A percentile compares a stretch with the other conserved stretches of the same genome.
Conservation (phyloP, 2,797 vertebrate genomes). For the Steatocranus sp. region DNA sequence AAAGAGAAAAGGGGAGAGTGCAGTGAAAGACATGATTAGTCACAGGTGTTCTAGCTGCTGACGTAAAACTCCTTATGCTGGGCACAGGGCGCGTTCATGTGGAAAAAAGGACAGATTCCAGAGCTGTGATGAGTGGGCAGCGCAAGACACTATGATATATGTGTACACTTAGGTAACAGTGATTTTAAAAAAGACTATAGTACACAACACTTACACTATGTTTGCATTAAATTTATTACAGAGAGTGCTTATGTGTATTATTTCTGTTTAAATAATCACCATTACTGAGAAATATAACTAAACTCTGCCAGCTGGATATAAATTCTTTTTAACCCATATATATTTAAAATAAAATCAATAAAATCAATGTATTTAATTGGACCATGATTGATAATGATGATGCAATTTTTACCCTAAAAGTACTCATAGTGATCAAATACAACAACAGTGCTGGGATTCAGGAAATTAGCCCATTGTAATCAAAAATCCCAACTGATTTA, state of each 20-base stretch:
- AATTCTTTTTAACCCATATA: background rate
- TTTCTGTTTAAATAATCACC: background rate
- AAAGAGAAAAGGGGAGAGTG: slow-evolving; percentile 49
- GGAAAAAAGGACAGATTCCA: slow-evolving; percentile 40
- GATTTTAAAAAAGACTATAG: background rate
- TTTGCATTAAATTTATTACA: background rate
- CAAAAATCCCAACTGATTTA: background rate
- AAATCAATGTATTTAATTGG: slow-evolving; percentile 16
- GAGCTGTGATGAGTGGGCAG: slow-evolving; percentile 39
- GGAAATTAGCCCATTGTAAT: background rate
- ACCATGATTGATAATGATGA: background rate
- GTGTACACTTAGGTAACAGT: slow-evolving; percentile 10
- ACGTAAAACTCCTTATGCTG: slow-evolving; percentile 43
- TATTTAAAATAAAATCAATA: slow-evolving; percentile 20
- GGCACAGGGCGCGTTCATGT: slow-evolving; percentile 13
- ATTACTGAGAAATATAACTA: background rate
- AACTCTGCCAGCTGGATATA: background rate
- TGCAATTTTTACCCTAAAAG: background rate
- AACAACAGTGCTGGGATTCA: background rate
- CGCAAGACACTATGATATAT: slow-evolving; percentile 24
- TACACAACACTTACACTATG: background rate
- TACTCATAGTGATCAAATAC: background rate
- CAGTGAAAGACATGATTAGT: slow-evolving; percentile 60
- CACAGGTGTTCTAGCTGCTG: slow-evolving; percentile 61
- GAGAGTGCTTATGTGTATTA: background rate